phyloP scores from a whole-genome alignment of 2,113 vertebrate species.

The Neogobius melanostomus region DNA sequence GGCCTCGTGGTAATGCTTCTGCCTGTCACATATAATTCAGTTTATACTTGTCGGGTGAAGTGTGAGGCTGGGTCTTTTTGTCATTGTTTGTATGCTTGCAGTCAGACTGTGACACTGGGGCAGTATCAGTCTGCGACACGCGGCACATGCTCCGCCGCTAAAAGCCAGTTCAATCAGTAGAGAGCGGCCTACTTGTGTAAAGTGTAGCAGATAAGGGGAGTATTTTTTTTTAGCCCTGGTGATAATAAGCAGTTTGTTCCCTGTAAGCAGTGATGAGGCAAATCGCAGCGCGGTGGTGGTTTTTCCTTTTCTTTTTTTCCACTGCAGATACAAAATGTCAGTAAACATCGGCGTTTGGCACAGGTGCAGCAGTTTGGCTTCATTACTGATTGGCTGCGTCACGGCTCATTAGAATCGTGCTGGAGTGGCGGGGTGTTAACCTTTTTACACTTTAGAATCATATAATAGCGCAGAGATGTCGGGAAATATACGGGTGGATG shows the following conservation, averaged over 20 bases:
- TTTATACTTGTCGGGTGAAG: slow-evolving; percentile 12
- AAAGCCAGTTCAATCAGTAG: slow-evolving; percentile 27
- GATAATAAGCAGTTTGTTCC: slow-evolving; percentile 28
- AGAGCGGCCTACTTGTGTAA: slow-evolving; percentile 9
- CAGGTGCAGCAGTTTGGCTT: slow-evolving; percentile 19
- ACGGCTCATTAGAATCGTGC: background rate
- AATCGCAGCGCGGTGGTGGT: background rate
- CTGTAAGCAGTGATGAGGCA: slow-evolving; percentile 9
- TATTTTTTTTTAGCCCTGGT: slow-evolving; percentile 17
- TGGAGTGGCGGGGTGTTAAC: slow-evolving; percentile 16
- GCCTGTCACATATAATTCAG: slow-evolving; percentile 23
- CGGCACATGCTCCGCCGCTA: slow-evolving; percentile 11
- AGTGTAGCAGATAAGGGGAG: slow-evolving; percentile 22
- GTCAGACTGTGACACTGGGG: slow-evolving; percentile 22
- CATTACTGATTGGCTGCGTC: slow-evolving; percentile 11
- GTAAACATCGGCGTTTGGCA: slow-evolving; percentile 13
- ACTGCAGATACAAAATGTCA: slow-evolving; percentile 7
- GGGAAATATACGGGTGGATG: slow-evolving; percentile 5
- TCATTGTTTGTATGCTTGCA: slow-evolving; percentile 36
- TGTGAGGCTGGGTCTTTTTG: slow-evolving; percentile 22
- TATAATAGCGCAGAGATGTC: background rate
- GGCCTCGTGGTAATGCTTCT: slow-evolving; percentile 19
- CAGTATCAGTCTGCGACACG: slow-evolving; percentile 32
- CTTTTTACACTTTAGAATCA: background rate
- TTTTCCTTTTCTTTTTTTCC: background rate